Base-by-base conservation (phyloP, 2,888 invertebrate genomes). In the Steinernema scapterisci region DNA sequence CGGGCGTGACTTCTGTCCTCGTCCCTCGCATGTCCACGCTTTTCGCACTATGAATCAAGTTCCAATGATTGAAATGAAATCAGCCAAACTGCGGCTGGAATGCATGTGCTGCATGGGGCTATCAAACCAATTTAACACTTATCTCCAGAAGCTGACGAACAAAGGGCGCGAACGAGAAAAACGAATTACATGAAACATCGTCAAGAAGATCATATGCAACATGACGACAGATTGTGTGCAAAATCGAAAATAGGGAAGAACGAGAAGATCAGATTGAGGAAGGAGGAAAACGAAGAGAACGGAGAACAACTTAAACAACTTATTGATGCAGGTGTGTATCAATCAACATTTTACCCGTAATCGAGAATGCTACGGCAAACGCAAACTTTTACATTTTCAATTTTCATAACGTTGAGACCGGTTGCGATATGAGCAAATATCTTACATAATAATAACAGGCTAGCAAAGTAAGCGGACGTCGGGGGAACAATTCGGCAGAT, bases 51-150 rank as follows among this genome's bases (percentile, higher is more conserved):
- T 38, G 38, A 38, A 38, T 38, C 63, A 63, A 13, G 31, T 21
- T n/a, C 16, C 9, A 63, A 63, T 11, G 27, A 21, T 16, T 16
- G 16, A 63, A 63, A 63, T 63, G 63, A 21, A 63, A 63, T 63
- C 23, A 63, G 31, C 63, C 16, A 21, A 63, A 27, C 63, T 38
- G 16, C 63, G 7, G 31, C 31, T 16, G 63, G 11, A 11, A 1
- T 31, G 63, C 63, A 31, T 38, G 38, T 38, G 5, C 38, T 38
- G 38, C 63, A 63, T 31, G 2, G 27, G 27, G 63, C 63, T 63
- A 31, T 63, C 31, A 63, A 63, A 63, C 63, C 63, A 38, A 63
- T 63, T 63, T 63, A 63, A 7, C n/a, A 23, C 38, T 63, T 63
- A 25, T 27, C 31, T 63, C 63, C 27, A 63, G 27, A 63, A 63